These are phyloP conservation scores for Eupsilia transversa DNA, from an alignment of 2,888 invertebrate species.

Conservation along the genomic window DNA sequence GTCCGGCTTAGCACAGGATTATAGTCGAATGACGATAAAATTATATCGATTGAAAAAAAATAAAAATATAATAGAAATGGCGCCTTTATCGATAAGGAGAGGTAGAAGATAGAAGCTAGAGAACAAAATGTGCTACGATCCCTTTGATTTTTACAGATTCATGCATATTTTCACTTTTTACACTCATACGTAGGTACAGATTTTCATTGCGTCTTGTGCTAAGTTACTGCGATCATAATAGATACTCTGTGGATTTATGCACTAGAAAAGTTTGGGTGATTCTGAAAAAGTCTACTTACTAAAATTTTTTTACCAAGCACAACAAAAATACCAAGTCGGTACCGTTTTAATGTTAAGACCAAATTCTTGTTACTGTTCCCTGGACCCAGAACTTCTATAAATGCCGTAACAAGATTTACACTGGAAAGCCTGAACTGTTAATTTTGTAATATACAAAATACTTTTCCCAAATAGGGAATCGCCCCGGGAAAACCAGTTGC, in stretches of 20 bases:
- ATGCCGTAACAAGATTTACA: not conserved
- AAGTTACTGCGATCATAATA: not conserved
- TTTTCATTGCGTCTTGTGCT: not conserved
- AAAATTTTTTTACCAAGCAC: no score
- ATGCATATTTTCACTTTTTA: not conserved
- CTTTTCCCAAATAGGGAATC: slow-evolving; percentile 23
- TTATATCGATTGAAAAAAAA: not conserved
- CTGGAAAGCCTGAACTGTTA: slow-evolving; percentile 14
- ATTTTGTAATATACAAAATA: not conserved
- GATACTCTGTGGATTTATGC: not conserved
- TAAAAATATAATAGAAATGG: slow-evolving; percentile 29
- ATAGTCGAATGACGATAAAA: slow-evolving; percentile 25
- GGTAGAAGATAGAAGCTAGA: not conserved
- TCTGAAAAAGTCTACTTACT: not conserved
- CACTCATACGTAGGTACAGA: not conserved
- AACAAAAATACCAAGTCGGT: no score
- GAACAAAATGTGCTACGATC: not conserved
- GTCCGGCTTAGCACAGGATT: slow-evolving; percentile 51
- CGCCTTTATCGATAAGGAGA: not conserved
- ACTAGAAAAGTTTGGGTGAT: not conserved
- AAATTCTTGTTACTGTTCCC: no score
- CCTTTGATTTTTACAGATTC: slow-evolving; percentile 6
- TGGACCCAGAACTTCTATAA: not conserved
- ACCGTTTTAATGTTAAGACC: no score
- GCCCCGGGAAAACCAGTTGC: not conserved